Conservation (phyloP, 2,113 vertebrate species). For the Ailuropoda melanoleuca region DNA sequence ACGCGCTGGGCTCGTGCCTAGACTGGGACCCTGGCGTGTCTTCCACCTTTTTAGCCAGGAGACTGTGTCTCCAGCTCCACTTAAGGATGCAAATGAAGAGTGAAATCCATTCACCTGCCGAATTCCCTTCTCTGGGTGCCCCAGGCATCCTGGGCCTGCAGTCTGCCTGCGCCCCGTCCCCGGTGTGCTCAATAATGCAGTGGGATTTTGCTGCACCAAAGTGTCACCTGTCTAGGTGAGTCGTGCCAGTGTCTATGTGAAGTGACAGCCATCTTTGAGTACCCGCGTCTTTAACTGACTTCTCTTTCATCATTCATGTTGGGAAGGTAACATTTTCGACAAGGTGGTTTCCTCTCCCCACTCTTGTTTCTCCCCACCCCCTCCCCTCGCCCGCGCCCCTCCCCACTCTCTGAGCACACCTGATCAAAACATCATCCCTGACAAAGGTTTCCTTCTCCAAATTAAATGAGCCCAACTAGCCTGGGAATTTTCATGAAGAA, state of each 20-base stretch:
- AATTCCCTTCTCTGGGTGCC: slow-evolving; percentile 83
- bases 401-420: slow-evolving; percentile 79
- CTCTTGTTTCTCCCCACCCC: slow-evolving; percentile 71
- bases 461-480: slow-evolving; percentile 81
- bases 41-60: slow-evolving; percentile 6
- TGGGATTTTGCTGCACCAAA: slow-evolving; percentile 88
- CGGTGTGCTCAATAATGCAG: slow-evolving; percentile 84
- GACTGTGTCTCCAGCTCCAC: slow-evolving; percentile 66
- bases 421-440: slow-evolving; percentile 83
- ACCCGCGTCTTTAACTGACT: slow-evolving; percentile 89
- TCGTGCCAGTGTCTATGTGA: slow-evolving; percentile 90
- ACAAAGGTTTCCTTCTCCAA: slow-evolving; percentile 82
- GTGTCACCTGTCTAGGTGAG: slow-evolving; percentile 96
- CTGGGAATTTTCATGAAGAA: slow-evolving; percentile 75
- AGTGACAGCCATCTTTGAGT: slow-evolving; percentile 96
- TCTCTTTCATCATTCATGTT: slow-evolving; percentile 87
- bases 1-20: not conserved
- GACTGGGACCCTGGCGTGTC: accelerated
- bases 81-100: slow-evolving; percentile 80
- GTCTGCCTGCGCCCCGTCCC: slow-evolving; percentile 83
- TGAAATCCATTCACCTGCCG: slow-evolving; percentile 81
- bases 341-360: slow-evolving; percentile 77
- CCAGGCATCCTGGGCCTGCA: slow-evolving; percentile 83
- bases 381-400: slow-evolving; percentile 65
- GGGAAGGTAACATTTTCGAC: slow-evolving; percentile 85